These are phyloP conservation scores for Hoplostethus mediterraneus DNA, from an alignment of 2,797 vertebrate species.

Conservation along the genomic window DNA sequence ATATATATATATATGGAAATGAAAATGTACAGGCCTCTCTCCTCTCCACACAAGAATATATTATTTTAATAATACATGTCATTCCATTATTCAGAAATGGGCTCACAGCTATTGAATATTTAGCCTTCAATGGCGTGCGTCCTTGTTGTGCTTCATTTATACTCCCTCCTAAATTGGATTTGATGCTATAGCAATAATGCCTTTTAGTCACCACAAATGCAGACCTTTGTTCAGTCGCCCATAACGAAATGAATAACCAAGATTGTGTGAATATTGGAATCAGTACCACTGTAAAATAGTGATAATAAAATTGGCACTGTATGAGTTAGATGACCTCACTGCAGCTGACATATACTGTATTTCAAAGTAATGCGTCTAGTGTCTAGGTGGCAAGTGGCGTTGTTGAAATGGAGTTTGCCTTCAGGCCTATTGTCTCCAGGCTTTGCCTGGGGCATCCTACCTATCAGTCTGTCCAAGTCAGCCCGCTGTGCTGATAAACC, in stretches of 20 bases:
- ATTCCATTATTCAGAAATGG: slow-evolving; percentile 65
- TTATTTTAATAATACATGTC: slow-evolving; percentile 66
- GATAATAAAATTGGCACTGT: slow-evolving; percentile 48
- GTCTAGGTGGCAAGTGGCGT: slow-evolving; percentile 26
- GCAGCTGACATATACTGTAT: slow-evolving; percentile 50
- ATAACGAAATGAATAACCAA: slow-evolving; percentile 66
- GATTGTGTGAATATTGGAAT: slow-evolving; percentile 55
- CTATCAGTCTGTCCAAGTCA: slow-evolving; percentile 59
- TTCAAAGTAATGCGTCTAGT: slow-evolving; percentile 62
- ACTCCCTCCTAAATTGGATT: slow-evolving; percentile 52
- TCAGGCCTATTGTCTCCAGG: slow-evolving; percentile 51
- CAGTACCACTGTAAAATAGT: slow-evolving; percentile 21
- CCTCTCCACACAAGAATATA: slow-evolving; percentile 65
- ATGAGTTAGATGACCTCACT: slow-evolving; percentile 55
- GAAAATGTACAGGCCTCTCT: slow-evolving; percentile 57
- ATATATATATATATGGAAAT: slow-evolving; percentile 72
- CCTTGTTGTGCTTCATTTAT: slow-evolving; percentile 68
- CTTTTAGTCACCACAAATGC: slow-evolving; percentile 43
- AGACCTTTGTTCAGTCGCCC: slow-evolving; percentile 51
- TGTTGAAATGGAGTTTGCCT: slow-evolving; percentile 66
- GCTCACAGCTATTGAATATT: slow-evolving; percentile 61
- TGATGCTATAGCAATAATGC: slow-evolving; percentile 42
- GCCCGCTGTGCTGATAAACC: slow-evolving; percentile 80
- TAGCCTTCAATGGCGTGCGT: slow-evolving; percentile 63
- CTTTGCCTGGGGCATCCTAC: slow-evolving; percentile 62